Conservation (phyloP, 2,797 vertebrate species). For the Girardinus metallicus region DNA sequence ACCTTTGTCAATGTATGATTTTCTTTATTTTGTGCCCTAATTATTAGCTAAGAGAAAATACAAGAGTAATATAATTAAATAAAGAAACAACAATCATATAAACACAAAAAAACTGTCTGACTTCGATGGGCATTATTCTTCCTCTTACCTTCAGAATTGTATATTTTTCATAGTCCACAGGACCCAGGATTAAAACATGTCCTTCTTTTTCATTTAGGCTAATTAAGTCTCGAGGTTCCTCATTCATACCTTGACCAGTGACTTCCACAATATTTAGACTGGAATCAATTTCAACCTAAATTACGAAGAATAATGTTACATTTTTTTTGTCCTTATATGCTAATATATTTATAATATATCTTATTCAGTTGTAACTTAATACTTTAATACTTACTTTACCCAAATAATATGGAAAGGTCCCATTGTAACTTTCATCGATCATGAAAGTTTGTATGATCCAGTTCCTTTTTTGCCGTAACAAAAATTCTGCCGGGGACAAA, state of each 20-base stretch:
- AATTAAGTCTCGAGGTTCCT: conserved; percentile 62
- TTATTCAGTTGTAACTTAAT: not conserved
- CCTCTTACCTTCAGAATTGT: conserved; percentile 45
- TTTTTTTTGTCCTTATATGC: not conserved
- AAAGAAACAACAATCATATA: not conserved
- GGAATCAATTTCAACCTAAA: conserved; percentile 56
- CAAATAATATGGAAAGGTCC: conserved; percentile 66
- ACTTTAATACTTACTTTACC: conserved; percentile 62
- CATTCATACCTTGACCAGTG: conserved; percentile 61
- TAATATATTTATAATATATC: not conserved
- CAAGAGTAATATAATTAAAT: not conserved
- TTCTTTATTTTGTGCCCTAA: conserved; percentile 47
- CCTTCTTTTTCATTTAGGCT: conserved; percentile 44
- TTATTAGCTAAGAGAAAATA: conserved; percentile 59
- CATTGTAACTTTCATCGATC: conserved; percentile 68
- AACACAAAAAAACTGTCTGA: not conserved
- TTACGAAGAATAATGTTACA: conserved; percentile 16
- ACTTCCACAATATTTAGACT: conserved; percentile 26
- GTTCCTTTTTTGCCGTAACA: conserved; percentile 69
- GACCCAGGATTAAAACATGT: conserved; percentile 37
- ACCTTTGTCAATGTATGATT: conserved; percentile 52
- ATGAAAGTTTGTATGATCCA: conserved; percentile 79
- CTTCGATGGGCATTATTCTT: not conserved
- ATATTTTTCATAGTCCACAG: conserved; percentile 67
- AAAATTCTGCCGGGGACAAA: conserved; percentile 21